Base-by-base conservation (phyloP, 1,140 invertebrate species). In the Acromyrmex heyeri region DNA sequence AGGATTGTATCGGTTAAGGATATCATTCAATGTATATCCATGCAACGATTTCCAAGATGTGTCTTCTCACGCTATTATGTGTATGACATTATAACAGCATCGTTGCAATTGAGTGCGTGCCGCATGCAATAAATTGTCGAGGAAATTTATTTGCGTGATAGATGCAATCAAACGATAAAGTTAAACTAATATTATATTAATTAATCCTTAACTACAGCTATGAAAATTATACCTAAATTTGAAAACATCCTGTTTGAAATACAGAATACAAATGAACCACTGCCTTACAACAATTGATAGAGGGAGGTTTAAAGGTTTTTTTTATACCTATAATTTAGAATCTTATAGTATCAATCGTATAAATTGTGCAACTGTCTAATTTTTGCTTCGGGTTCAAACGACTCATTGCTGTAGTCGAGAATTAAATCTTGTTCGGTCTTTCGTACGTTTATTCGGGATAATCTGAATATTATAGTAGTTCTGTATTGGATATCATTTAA, bases 41-140 rank as follows among this genome's bases (percentile, higher is more conserved):
- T 50, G 14, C 83, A 87, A 86, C 44, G 79, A 87, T 85, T 85
- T 85, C n/a, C 81, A 34, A 88, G 73, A 76, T 88, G 44, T 44
- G 67, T 87, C 81, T 83, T 88, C 18, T 18, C 85, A 34, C 53
- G 50, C 38, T 53, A 67, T 61, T 72, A 44, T n/a, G 12, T 62
- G 48, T 70, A 85, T 12, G 48, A 53, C 85, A 67, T 90, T 82
- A 90, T 30, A n/a, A 57, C 57, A 64, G 65, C 86, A 77, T 86
- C 53, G 82, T 86, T 76, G 62, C 85, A 85, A 90, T 89, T 85
- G 70, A 87, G 88, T 69, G 88, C 82, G 85, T 67, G 72, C 48
- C 78, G 79, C 79, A 53, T 48, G 72, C 69, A 34, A 30, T 65
- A 62, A 69, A 83, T 89, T 65, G 88, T 73, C 53, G 34, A 16